Conservation (phyloP, 1,140 invertebrate species). For the Meloidogyne chitwoodi region DNA sequence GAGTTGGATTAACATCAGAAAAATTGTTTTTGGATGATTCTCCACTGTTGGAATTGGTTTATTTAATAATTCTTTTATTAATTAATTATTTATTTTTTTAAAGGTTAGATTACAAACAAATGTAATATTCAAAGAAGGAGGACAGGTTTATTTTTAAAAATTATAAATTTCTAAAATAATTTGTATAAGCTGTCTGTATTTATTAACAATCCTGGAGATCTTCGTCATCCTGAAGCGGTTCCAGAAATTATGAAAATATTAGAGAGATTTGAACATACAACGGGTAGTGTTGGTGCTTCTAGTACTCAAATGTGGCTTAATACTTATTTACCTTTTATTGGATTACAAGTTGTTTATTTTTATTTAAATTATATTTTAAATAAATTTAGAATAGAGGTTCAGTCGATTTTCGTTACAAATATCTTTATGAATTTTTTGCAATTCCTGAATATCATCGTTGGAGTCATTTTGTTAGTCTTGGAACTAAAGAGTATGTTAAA, state of each 20-base stretch:
- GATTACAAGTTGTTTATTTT: constrained; percentile 27
- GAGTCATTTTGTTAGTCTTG: constrained; percentile 59
- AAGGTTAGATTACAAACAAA: constrained; percentile 46
- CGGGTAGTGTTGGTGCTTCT: constrained; percentile 51
- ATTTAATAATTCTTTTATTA: neutral
- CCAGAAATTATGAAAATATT: constrained; percentile 55
- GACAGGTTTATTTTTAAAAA: constrained; percentile 31
- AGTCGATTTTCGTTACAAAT: constrained; percentile 58
- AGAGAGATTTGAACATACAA: constrained; percentile 47
- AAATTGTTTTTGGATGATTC: constrained; percentile 59
- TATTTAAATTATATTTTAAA: neutral
- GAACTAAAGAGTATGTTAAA: constrained; percentile 46
- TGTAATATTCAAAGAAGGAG: constrained; percentile 58
- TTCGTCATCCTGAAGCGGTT: constrained; percentile 45
- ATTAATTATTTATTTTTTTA: neutral
- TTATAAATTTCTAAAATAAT: too few species aligned
- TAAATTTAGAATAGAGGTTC: constrained; percentile 46
- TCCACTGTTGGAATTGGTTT: constrained; percentile 52
- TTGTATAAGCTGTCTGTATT: constrained; percentile 54
- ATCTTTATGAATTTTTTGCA: constrained; percentile 55
- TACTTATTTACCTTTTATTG: constrained; percentile 55
- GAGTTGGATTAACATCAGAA: constrained; percentile 54
- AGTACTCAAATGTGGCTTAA: constrained; percentile 58
- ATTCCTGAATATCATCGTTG: constrained; percentile 52
- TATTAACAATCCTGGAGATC: constrained; percentile 56